Evolutionary conservation across 2,888 invertebrate genomes (phyloP).

Genomic region (Nomada goodeniana): DNA sequence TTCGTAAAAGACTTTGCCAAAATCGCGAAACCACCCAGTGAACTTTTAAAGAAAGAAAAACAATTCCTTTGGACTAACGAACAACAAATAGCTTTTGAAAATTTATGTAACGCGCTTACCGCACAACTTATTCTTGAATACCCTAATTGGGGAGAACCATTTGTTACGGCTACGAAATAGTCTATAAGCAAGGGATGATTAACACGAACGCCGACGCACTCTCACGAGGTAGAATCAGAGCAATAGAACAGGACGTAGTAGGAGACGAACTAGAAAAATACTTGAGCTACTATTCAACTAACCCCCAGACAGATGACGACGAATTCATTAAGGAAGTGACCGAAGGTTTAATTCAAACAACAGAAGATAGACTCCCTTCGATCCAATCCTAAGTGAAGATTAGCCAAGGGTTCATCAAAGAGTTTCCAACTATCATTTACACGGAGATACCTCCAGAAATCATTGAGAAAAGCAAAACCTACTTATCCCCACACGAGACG

Average conservation of each 20-base stretch:
- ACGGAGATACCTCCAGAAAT: background rate
- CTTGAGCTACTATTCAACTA: background rate
- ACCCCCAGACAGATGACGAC: constrained; percentile 3
- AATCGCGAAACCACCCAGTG: constrained; percentile 17
- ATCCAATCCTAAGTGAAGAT: background rate
- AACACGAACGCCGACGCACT: constrained; percentile 51
- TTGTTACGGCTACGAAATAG: constrained; percentile 45
- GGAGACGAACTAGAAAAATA: constrained; percentile 15
- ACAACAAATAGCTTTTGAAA: constrained; percentile 17
- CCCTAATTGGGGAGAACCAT: constrained; percentile 27
- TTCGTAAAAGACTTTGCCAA: constrained; percentile 36
- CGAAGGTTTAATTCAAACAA: background rate
- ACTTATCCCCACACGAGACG: background rate
- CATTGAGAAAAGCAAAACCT: background rate
- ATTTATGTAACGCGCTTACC: constrained; percentile 5
- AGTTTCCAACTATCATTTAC: background rate
- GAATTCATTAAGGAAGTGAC: background rate
- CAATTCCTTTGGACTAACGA: constrained; percentile 16
- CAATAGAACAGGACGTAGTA: background rate
- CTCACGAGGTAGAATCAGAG: constrained; percentile 5
- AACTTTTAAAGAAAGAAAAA: constrained; percentile 8
- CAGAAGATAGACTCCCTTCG: background rate
- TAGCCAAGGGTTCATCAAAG: background rate
- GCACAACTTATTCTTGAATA: constrained; percentile 35
- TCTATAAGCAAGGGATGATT: constrained; percentile 32